Conservation (phyloP, 2,113 vertebrate species). For the Sinocyclocheilus rhinocerous region DNA sequence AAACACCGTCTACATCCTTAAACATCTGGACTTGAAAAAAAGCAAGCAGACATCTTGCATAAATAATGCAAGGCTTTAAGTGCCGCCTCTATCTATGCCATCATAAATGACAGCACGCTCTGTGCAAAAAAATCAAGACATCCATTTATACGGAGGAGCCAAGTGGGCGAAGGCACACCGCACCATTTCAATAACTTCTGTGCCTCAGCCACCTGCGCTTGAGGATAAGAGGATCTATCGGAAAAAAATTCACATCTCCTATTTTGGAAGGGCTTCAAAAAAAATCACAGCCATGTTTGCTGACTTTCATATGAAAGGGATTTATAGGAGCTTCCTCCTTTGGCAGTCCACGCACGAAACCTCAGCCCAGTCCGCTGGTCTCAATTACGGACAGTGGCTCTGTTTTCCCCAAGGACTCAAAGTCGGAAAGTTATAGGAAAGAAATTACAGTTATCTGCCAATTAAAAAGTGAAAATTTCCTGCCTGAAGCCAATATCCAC, state of each 20-base stretch:
- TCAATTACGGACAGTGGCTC: constrained; percentile 19
- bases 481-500: background rate
- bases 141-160: constrained; percentile 42
- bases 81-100: constrained; percentile 55
- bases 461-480: constrained; percentile 1
- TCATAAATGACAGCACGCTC: constrained; percentile 58
- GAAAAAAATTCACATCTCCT: background rate
- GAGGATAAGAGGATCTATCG: constrained; percentile 5
- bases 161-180: background rate
- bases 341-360: constrained; percentile 36
- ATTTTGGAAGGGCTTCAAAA: constrained; percentile 38
- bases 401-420: constrained; percentile 3
- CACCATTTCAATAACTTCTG: constrained; percentile 6
- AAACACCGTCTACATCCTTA: background rate
- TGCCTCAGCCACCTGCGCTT: background rate
- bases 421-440: background rate
- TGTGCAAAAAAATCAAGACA: constrained; percentile 46
- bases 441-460: background rate
- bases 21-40: constrained; percentile 43
- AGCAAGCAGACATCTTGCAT: constrained; percentile 10
- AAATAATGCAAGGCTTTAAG: constrained; percentile 43
- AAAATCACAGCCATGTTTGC: background rate
- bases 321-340: constrained; percentile 33
- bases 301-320: constrained; percentile 36
- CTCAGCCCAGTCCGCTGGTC: constrained; percentile 30